Evolutionary conservation across 2,113 vertebrate genomes (phyloP).

Genomic region (Vulpes vulpes): DNA sequence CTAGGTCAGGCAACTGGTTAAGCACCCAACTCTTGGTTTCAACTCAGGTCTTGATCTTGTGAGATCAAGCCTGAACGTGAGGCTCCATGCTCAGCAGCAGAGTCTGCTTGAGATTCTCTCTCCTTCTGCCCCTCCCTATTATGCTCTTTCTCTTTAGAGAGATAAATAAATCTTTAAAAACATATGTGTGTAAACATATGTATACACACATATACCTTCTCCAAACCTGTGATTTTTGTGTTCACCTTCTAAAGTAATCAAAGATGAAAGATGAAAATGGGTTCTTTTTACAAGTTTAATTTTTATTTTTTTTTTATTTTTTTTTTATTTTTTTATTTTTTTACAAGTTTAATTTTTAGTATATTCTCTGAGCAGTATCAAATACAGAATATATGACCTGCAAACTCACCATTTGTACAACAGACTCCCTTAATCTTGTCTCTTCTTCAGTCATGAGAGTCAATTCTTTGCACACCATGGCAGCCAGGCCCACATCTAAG

Average conservation of each 20-base stretch:
- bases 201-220: background rate
- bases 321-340: too few relatives aligned
- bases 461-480: conserved; percentile 96
- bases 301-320: too few relatives aligned
- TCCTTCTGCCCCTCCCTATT: background rate
- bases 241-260: conserved; percentile 22
- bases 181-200: background rate
- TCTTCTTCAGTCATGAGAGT: conserved; percentile 96
- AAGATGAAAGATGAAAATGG: background rate
- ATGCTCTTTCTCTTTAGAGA: background rate
- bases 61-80: background rate
- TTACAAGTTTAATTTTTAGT: background rate
- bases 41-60: background rate
- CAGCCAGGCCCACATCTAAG: conserved; percentile 97
- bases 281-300: background rate
- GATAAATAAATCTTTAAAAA: background rate
- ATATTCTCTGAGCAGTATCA: background rate
- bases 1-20: background rate
- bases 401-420: conserved; percentile 92
- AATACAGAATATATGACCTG: background rate
- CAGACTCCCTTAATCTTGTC: conserved; percentile 91
- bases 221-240: conserved; percentile 4
- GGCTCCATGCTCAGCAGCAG: background rate
- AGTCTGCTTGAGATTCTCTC: background rate
- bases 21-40: background rate